These are phyloP conservation scores for Galbula dea DNA, from an alignment of 2,113 vertebrate genomes.

Conservation along the genomic window DNA sequence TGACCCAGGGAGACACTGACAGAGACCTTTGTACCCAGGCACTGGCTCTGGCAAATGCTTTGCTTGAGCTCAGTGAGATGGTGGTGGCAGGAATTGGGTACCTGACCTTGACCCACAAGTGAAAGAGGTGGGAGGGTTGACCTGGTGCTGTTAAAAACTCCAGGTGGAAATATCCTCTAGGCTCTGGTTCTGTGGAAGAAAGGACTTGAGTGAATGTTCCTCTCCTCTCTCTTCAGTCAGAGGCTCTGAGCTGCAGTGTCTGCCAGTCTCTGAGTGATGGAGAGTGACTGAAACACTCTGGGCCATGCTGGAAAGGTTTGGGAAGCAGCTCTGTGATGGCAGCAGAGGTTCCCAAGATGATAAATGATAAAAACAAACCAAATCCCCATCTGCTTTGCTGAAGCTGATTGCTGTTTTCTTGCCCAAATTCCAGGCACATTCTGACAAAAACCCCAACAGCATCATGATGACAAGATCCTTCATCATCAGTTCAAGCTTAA, in stretches of 20 bases:
- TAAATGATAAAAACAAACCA: neutral
- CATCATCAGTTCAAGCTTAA: constrained; percentile 55
- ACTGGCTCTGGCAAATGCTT: neutral
- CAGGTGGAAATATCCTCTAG: neutral
- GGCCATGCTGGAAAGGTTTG: neutral
- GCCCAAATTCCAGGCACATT: constrained; percentile 25
- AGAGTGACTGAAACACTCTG: neutral
- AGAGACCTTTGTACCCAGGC: neutral
- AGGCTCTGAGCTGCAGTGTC: rapidly evolving
- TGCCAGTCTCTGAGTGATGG: neutral
- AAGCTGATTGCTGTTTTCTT: constrained; percentile 46
- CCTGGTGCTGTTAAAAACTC: neutral
- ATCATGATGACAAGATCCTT: constrained; percentile 54
- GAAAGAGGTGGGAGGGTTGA: neutral
- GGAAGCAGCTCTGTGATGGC: neutral
- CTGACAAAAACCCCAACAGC: constrained; percentile 42
- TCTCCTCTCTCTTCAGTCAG: neutral
- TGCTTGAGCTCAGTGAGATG: neutral
- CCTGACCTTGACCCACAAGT: neutral
- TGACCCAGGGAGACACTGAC: neutral
- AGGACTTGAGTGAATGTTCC: neutral
- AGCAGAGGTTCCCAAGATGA: constrained; percentile 1
- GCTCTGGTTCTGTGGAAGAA: neutral
- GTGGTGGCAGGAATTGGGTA: neutral
- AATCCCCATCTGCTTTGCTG: neutral